Conservation (phyloP, 2,113 vertebrate species). For the Lepisosteus osseus region DNA sequence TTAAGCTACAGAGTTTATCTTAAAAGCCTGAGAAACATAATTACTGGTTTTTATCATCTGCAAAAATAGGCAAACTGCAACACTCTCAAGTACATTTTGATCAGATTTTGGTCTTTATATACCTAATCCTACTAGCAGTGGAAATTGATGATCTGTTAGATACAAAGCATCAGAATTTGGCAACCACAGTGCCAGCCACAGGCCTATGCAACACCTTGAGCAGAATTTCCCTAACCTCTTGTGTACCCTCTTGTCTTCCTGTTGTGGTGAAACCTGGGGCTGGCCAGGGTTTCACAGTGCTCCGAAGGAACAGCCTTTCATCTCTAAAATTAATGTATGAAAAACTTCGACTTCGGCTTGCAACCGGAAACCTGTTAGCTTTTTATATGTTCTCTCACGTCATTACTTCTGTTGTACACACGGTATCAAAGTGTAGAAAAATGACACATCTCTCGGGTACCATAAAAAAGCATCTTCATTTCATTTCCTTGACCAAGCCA, state of each 20-base stretch:
- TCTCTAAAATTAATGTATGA: conserved; percentile 11
- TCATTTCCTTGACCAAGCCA: too few species aligned
- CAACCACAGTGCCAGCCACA: conserved; percentile 38
- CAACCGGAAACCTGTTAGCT: not conserved
- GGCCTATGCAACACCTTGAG: conserved; percentile 48
- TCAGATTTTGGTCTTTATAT: not conserved
- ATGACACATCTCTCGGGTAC: too few species aligned
- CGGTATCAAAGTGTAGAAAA: too few species aligned
- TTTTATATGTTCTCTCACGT: conserved; percentile 48
- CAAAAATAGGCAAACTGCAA: too few species aligned
- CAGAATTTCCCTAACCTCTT: conserved; percentile 69
- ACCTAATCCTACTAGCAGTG: not conserved
- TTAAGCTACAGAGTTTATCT: too few species aligned
- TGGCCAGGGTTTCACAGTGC: conserved; percentile 30
- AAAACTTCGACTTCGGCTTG: not conserved
- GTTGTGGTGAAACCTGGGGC: conserved; percentile 57
- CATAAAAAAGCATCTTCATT: too few species aligned
- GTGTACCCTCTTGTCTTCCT: conserved; percentile 60
- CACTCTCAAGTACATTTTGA: too few species aligned
- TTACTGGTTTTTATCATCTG: too few species aligned
- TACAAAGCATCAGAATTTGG: not conserved
- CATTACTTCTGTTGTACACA: conserved; percentile 19
- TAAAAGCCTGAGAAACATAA: too few species aligned
- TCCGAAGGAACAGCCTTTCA: not conserved
- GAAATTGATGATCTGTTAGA: not conserved